phyloP scores from a whole-genome alignment of 2,888 invertebrate species.

The Scaptomyza flava region DNA sequence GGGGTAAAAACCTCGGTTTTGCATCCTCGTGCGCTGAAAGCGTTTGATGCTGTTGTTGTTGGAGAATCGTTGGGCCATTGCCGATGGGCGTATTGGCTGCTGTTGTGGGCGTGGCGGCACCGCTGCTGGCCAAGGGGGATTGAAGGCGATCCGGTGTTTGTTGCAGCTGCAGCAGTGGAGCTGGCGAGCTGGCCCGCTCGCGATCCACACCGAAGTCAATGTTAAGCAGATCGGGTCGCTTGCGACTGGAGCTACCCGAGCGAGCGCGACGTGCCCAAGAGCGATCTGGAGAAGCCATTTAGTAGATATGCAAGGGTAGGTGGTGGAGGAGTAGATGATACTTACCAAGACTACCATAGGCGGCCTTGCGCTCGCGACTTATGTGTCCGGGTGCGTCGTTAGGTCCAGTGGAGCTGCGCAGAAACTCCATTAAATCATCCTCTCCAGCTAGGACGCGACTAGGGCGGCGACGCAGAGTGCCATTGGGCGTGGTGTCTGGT shows the following conservation, averaged over 20 bases:
- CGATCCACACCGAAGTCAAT: constrained; percentile 90
- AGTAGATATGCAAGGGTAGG: neutral
- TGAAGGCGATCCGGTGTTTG: constrained; percentile 85
- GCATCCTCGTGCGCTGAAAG: constrained; percentile 84
- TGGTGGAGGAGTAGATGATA: rapidly evolving
- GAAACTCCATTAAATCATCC: constrained; percentile 94
- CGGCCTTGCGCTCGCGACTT: constrained; percentile 88
- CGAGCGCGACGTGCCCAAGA: constrained; percentile 94
- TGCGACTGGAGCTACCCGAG: constrained; percentile 88
- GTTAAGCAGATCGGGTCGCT: constrained; percentile 91
- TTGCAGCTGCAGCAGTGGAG: constrained; percentile 84
- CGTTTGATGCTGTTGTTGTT: constrained; percentile 64
- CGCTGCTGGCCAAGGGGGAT: constrained; percentile 70
- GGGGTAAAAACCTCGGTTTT: constrained; percentile 86
- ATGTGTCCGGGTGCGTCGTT: constrained; percentile 85
- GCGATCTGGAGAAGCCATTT: constrained; percentile 87
- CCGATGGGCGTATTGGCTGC: constrained; percentile 53
- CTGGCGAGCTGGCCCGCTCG: constrained; percentile 90
- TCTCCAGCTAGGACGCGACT: constrained; percentile 87
- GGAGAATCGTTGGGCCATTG: constrained; percentile 47
- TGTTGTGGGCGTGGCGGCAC: constrained; percentile 59
- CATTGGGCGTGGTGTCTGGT: constrained; percentile 94
- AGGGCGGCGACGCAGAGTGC: constrained; percentile 92
- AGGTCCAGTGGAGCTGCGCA: constrained; percentile 91
- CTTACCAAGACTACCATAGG: constrained; percentile 92